Percentiles rank a stretch among this genome's conserved stretches.
phyloP scores from a whole-genome alignment of 2,888 invertebrate genomes.

The Plemyria rubiginata region DNA sequence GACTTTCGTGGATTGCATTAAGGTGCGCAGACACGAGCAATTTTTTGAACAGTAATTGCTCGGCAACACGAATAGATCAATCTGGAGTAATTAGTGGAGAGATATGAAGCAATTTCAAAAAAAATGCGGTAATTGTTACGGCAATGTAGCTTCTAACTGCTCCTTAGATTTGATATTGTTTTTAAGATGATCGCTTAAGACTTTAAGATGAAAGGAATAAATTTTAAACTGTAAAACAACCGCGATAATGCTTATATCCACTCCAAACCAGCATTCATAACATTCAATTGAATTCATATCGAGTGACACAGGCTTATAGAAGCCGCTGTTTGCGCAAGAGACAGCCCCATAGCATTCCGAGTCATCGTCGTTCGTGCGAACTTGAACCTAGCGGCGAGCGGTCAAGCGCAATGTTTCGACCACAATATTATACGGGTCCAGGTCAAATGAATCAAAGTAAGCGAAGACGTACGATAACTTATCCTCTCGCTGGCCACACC shows the following conservation, averaged over 20 bases:
- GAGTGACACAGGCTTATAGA: constrained; percentile 20
- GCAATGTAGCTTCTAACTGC: too few relatives aligned
- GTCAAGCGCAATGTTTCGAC: constrained; percentile 66
- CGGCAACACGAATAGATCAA: too few relatives aligned
- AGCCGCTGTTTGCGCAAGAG: constrained; percentile 60
- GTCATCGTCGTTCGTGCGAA: constrained; percentile 54
- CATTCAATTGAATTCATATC: not conserved
- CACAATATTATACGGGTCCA: constrained; percentile 33
- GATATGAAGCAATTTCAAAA: too few relatives aligned
- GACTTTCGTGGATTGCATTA: too few relatives aligned
- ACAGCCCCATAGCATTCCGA: constrained; percentile 42
- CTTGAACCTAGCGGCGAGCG: constrained; percentile 67
- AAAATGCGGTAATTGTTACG: too few relatives aligned
- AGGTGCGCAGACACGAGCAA: too few relatives aligned
- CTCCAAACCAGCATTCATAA: not conserved
- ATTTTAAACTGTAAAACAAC: not conserved
- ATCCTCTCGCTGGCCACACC: not conserved
- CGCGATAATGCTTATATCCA: not conserved
- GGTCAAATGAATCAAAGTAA: constrained; percentile 3
- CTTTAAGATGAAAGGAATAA: too few relatives aligned
- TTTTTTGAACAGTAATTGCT: too few relatives aligned
- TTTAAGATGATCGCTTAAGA: too few relatives aligned
- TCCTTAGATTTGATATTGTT: too few relatives aligned
- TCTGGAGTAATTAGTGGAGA: too few relatives aligned
- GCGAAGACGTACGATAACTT: not conserved